Base-by-base conservation (phyloP, 2,797 vertebrate genomes). In the Etheostoma perlongum region DNA sequence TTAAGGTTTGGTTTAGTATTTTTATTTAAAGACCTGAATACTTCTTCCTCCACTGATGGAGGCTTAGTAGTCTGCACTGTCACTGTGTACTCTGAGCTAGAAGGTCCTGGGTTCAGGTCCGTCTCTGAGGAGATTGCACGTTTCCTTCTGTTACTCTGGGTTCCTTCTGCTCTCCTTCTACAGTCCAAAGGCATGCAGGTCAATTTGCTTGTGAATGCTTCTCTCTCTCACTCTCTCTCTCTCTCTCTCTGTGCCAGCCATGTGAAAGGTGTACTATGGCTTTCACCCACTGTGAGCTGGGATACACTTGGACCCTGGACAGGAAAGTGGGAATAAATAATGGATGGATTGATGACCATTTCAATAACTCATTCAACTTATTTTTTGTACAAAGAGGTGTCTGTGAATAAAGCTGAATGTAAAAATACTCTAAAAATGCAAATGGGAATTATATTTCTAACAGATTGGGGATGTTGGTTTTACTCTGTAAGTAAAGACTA, bases 401-500 rank as follows among this genome's bases (percentile, higher is more conserved):
- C 36, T 46, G 36, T 11, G 6, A 64, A 33, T 11, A 46, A 51
- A 23, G 5, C 27, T 53, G 25, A 12, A 52, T 46, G 9, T 53
- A 15, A 36, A 58, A 27, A 6, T 4, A 19, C 9, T 33, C n/a
- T 18, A 0, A 42, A 49, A 55, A 21, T 1, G 13, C 1, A 30
- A 40, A 40, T 10, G 36, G 36, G 3, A 40, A 40, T 11, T 40
- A 11, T 40, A 40, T 40, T 40, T 40, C 36, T 40, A 40, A 40
- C 36, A 40, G 36, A 40, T 11, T 40, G 36, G 36, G 36, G 36
- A 33, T 15, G 12, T 55, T 44, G 42, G 36, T 14, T 42, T 67
- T 52, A 33, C 54, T 48, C 70, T 73, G 48, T 75, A 47, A 76
- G 70, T 57, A 67, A 52, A 64, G 46, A 60, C 27, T 57, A 77